phyloP scores from a whole-genome alignment of 2,113 vertebrate species.

The Rissa tridactyla region DNA sequence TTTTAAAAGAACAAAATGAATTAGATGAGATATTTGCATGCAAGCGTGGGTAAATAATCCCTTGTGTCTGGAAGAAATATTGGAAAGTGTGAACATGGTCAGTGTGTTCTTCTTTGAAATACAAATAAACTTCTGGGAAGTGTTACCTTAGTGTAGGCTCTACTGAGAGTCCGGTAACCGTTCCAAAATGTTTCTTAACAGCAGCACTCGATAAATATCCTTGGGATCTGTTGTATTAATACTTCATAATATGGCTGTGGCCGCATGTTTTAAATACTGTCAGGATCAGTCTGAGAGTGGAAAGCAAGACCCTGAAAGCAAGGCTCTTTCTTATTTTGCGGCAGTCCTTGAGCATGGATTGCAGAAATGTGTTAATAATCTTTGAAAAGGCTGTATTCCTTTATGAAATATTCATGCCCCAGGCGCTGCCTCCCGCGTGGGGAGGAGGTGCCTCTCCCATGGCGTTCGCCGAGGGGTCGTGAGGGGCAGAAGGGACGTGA shows the following conservation, averaged over 20 bases:
- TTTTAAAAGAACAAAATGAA: constrained; percentile 58
- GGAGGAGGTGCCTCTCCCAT: background rate
- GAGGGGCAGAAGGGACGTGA: background rate
- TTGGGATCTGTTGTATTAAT: background rate
- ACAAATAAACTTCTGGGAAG: constrained; percentile 10
- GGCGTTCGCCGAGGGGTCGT: background rate
- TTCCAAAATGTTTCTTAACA: background rate
- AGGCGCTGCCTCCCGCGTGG: background rate
- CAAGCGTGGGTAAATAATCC: constrained; percentile 35
- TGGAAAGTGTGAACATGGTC: constrained; percentile 26
- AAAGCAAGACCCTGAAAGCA: background rate
- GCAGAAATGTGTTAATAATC: constrained; percentile 6
- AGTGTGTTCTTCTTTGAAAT: constrained; percentile 11
- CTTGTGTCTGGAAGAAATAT: constrained; percentile 44
- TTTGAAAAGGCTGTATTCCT: background rate
- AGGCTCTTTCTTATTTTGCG: background rate
- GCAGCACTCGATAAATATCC: background rate
- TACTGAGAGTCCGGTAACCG: background rate
- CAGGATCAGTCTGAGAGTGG: background rate
- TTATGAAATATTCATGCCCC: background rate
- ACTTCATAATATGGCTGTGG: background rate
- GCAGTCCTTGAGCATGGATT: background rate
- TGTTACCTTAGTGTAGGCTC: background rate
- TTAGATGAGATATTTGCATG: constrained; percentile 55
- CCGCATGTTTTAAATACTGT: background rate